Evolutionary conservation across 2,797 vertebrate genomes (phyloP).

Genomic region (Xenentodon cancila): DNA sequence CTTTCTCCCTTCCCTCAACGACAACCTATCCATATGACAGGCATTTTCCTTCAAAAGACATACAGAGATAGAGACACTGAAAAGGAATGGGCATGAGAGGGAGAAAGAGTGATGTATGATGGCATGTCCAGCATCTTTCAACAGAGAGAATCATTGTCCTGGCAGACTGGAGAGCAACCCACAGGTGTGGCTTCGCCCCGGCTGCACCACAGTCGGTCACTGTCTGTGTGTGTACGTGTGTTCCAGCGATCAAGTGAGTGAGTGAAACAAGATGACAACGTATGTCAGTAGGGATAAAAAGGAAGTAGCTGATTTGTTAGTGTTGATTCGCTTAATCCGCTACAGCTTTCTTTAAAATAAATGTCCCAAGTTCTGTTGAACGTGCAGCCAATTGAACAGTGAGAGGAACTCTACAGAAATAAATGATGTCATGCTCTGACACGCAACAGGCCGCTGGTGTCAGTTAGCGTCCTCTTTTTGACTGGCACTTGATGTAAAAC

Average conservation of each 20-base stretch:
- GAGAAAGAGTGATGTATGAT: constrained; percentile 51
- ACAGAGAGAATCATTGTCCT: constrained; percentile 79
- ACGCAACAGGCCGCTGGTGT: not conserved
- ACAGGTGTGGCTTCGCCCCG: constrained; percentile 73
- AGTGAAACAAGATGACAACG: constrained; percentile 71
- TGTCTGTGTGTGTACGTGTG: constrained; percentile 33
- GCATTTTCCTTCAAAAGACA: constrained; percentile 67
- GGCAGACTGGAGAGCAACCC: constrained; percentile 48
- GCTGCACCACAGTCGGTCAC: constrained; percentile 50
- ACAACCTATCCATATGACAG: constrained; percentile 63
- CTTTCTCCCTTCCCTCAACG: constrained; percentile 55
- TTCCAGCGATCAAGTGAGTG: constrained; percentile 32
- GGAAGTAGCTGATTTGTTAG: constrained; percentile 52
- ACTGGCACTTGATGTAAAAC: not conserved
- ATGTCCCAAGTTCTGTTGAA: constrained; percentile 12
- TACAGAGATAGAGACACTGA: constrained; percentile 50
- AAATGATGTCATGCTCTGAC: not conserved
- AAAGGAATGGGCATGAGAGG: constrained; percentile 48
- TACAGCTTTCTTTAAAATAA: constrained; percentile 39
- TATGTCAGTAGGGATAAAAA: constrained; percentile 60
- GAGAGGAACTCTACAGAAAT: constrained; percentile 1
- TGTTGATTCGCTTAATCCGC: constrained; percentile 51
- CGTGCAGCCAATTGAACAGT: not conserved
- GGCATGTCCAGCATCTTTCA: constrained; percentile 72
- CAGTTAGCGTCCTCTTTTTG: not conserved